These are phyloP conservation scores for Piscicola geometra DNA, from an alignment of 2,888 invertebrate genomes.

Conservation along the genomic window DNA sequence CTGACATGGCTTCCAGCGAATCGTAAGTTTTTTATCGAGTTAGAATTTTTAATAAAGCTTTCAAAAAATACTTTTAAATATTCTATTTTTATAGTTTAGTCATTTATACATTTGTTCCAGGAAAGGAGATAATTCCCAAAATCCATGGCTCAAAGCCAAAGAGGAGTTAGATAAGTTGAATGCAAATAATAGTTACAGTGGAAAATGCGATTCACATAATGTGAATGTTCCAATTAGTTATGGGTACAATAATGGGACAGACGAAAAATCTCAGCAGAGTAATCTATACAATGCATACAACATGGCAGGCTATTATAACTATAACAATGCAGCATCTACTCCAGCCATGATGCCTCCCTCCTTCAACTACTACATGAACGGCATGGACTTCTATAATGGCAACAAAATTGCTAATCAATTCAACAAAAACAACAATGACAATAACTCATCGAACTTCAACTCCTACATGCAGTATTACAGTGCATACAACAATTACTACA, in stretches of 20 bases:
- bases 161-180: slow-evolving; percentile 37
- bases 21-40: neutral
- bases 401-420: neutral
- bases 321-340: neutral
- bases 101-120: neutral
- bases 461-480: slow-evolving; percentile 8
- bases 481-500: slow-evolving; percentile 25
- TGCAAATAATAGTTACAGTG: neutral
- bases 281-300: neutral
- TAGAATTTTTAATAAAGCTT: too few species aligned
- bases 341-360: neutral
- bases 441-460: slow-evolving; percentile 2
- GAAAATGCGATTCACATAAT: too few species aligned
- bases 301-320: neutral
- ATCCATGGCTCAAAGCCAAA: slow-evolving; percentile 38
- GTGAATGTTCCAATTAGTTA: slow-evolving; percentile 1
- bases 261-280: neutral
- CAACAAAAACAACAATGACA: neutral
- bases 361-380: neutral
- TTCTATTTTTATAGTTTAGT: neutral
- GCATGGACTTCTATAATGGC: neutral
- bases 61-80: neutral
- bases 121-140: slow-evolving; percentile 11
- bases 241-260: neutral
- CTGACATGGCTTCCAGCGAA: neutral